These are phyloP conservation scores for Furnarius figulus DNA, from an alignment of 2,113 vertebrate species.

Conservation along the genomic window DNA sequence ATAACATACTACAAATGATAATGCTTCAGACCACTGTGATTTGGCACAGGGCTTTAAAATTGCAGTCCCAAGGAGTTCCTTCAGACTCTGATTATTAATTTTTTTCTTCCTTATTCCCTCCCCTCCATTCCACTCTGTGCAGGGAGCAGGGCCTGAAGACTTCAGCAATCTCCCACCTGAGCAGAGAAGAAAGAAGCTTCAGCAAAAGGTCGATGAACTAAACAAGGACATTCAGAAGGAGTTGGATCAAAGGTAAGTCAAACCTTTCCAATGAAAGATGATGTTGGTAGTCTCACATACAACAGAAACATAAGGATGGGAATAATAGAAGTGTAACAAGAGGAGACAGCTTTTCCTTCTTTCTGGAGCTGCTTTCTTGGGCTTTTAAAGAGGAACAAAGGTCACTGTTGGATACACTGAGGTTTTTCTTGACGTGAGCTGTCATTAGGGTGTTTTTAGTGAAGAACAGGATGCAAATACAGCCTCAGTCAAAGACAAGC, in stretches of 20 bases:
- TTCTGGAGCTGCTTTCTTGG: background rate
- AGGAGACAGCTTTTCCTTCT: background rate
- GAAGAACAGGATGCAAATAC: background rate
- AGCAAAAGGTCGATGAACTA: constrained; percentile 92
- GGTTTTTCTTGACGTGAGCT: background rate
- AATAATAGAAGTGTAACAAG: background rate
- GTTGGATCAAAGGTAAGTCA: constrained; percentile 88
- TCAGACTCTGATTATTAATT: background rate
- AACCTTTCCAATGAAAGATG: rapidly evolving
- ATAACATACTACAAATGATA: background rate
- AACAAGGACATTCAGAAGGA: constrained; percentile 96
- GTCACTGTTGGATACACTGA: background rate
- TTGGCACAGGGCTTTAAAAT: background rate
- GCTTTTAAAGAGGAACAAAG: background rate
- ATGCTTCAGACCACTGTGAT: constrained; percentile 27
- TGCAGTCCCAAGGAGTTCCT: background rate
- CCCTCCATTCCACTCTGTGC: background rate
- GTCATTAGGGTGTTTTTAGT: background rate
- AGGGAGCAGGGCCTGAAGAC: constrained; percentile 95
- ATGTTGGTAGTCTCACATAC: background rate
- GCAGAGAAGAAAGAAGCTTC: constrained; percentile 96
- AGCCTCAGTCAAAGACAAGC: background rate
- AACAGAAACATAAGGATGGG: background rate
- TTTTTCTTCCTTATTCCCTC: background rate
- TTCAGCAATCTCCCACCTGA: constrained; percentile 98